These are phyloP conservation scores for Trichoplusia ni DNA, from an alignment of 1,140 invertebrate genomes.

Conservation along the genomic window DNA sequence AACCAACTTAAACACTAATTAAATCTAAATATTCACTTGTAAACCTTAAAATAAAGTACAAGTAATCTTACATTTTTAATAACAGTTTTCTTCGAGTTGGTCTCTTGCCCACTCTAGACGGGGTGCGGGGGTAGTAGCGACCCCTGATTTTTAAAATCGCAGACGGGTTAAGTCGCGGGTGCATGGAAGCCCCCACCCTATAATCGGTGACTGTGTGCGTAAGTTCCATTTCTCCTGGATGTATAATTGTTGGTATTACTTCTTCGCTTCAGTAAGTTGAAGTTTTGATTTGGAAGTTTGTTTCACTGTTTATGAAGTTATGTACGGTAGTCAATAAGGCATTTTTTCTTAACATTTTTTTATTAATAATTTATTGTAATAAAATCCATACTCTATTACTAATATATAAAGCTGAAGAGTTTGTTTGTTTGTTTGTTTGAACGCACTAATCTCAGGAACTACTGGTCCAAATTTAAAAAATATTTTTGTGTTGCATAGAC, in stretches of 20 bases:
- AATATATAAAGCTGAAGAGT: too few species aligned
- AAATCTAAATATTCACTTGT: too few species aligned
- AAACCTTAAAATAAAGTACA: constrained; percentile 51
- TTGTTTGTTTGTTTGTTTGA: too few species aligned
- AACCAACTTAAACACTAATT: too few species aligned
- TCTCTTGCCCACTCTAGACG: constrained; percentile 56
- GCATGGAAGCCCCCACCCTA: constrained; percentile 35
- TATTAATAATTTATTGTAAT: too few species aligned
- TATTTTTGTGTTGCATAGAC: too few species aligned
- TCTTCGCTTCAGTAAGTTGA: constrained; percentile 4
- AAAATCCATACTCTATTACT: too few species aligned
- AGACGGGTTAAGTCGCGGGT: constrained; percentile 66
- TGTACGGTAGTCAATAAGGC: too few species aligned
- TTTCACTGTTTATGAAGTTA: too few species aligned
- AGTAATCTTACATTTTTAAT: constrained; percentile 68
- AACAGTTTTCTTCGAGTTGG: constrained; percentile 70
- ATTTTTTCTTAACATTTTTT: too few species aligned
- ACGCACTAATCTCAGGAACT: too few species aligned
- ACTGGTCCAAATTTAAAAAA: too few species aligned
- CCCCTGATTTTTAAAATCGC: constrained; percentile 73
- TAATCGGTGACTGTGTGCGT: constrained; percentile 38
- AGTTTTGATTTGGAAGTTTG: not conserved
- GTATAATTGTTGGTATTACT: constrained; percentile 37
- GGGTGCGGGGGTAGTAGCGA: constrained; percentile 31
- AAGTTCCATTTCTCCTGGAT: constrained; percentile 42